Base-by-base conservation (phyloP, 2,113 vertebrate genomes). In the Hippoglossus stenolepis region DNA sequence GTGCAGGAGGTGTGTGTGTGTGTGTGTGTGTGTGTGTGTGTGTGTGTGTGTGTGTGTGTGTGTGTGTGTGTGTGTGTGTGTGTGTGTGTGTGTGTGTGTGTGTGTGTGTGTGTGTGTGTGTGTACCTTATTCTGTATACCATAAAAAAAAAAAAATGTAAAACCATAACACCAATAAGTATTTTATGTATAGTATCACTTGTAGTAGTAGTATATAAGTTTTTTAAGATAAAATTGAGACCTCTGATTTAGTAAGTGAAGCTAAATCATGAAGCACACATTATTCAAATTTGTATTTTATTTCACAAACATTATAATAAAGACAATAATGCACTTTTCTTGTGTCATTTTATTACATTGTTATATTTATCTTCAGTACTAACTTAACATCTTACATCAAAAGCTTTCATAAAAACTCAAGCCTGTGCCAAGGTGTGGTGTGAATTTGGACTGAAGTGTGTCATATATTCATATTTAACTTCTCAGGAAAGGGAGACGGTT, bases 1-100 rank as follows among this genome's bases (percentile, higher is more conserved):
- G 88, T 96, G 61, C 95, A 96, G 65, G 95, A 97, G 96, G 97
- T 96, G 85, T 73, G 89, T 74, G n/a, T 66, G 40, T 61, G 11
- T 28, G 4, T 73, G n/a, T 53, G 20, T 61, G 31, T 53, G n/a
- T 53, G 23, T 40, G 56, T 24, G 18, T 57, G 3, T 59, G 28
- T 28, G 28, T 28, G 28, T 31, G 6, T 7, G 28, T 31, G 28
- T 31, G 28, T 28, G 28, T 28, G 28, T 31, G 6, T 7, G 28
- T 31, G 28, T 31, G 4, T 73, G n/a, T 53, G 20, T 61, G 31
- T 53, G n/a, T 53, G 23, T 40, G 56, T 24, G 18, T 57, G 3
- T 59, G 97, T 96, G 85, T 73, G 89, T 74, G n/a, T 66, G 40
- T 61, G 11, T 28, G 4, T 73, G n/a, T 53, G 20, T 61, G 31